Percentiles rank a stretch among this genome's conserved stretches.
Evolutionary conservation across 2,113 vertebrate genomes (phyloP).

Genomic region (Anguilla japonica): DNA sequence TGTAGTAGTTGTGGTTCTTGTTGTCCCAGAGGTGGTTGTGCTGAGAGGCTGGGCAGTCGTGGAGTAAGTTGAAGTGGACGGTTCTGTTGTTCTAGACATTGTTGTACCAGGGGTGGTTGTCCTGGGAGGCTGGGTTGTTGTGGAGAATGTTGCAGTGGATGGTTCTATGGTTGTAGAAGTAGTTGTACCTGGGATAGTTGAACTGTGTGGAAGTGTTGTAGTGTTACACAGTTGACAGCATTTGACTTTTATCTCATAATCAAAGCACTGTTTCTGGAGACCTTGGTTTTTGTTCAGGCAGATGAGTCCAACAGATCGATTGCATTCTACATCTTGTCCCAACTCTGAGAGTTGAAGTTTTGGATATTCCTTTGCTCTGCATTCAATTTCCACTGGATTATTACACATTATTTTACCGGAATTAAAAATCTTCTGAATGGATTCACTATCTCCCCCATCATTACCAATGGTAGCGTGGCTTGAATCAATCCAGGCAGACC

Average conservation of each 20-base stretch:
- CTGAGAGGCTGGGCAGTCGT: too few relatives aligned
- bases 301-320: constrained; percentile 37
- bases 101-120: not conserved
- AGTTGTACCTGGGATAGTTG: not conserved
- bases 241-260: constrained; percentile 25
- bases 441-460: constrained; percentile 33
- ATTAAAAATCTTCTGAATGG: constrained; percentile 26
- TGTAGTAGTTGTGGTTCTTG: too few relatives aligned
- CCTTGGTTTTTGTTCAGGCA: constrained; percentile 58
- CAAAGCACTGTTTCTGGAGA: constrained; percentile 45
- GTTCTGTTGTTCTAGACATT: too few relatives aligned
- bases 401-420: constrained; percentile 15
- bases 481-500: constrained; percentile 36
- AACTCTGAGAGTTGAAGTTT: constrained; percentile 10
- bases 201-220: too few relatives aligned
- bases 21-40: too few relatives aligned
- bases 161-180: too few relatives aligned
- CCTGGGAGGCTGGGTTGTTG: too few relatives aligned
- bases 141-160: too few relatives aligned
- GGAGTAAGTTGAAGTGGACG: not conserved
- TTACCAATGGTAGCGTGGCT: constrained; percentile 26
- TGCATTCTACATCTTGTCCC: constrained; percentile 40
- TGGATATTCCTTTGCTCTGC: constrained; percentile 37
- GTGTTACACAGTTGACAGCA: not conserved
- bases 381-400: constrained; percentile 25